Evolutionary conservation across 2,888 invertebrate species (phyloP).

Genomic region (Uropetala carovei): DNA sequence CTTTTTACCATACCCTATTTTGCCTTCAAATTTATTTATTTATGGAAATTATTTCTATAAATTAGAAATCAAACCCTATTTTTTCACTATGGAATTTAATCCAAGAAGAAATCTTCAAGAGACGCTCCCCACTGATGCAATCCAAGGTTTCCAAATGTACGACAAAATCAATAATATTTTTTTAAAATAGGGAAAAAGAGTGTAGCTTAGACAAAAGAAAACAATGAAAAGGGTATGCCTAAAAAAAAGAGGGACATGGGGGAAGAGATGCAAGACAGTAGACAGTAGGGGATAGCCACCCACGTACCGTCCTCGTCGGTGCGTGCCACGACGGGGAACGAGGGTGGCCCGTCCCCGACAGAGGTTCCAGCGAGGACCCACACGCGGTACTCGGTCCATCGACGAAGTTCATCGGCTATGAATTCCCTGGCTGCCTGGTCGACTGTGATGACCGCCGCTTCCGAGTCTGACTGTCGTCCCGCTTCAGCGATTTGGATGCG

Average conservation of each 20-base stretch:
- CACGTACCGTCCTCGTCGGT: constrained; percentile 99
- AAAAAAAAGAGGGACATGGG: constrained; percentile 73
- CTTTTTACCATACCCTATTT: no score
- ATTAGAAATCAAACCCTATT: no score
- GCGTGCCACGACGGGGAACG: constrained; percentile 93
- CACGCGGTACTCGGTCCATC: constrained; percentile 97
- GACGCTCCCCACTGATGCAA: constrained; percentile 10
- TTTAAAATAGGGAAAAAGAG: not conserved
- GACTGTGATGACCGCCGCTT: constrained; percentile 87
- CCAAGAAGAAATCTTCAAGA: not conserved
- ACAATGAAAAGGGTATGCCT: constrained; percentile 67
- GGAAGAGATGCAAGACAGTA: constrained; percentile 70
- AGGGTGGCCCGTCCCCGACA: constrained; percentile 96
- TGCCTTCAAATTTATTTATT: no score
- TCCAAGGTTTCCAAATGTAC: no score
- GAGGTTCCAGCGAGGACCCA: constrained; percentile 97
- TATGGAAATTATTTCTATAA: no score
- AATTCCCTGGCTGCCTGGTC: constrained; percentile 84
- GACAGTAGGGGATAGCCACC: constrained; percentile 67
- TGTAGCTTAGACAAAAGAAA: not conserved
- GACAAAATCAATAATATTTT: not conserved
- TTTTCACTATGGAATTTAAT: no score
- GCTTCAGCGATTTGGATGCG: constrained; percentile 93
- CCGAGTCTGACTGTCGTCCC: constrained; percentile 86
- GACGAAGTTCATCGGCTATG: constrained; percentile 91